Evolutionary conservation across 2,888 invertebrate species (phyloP).

Genomic region (Tachina fera): DNA sequence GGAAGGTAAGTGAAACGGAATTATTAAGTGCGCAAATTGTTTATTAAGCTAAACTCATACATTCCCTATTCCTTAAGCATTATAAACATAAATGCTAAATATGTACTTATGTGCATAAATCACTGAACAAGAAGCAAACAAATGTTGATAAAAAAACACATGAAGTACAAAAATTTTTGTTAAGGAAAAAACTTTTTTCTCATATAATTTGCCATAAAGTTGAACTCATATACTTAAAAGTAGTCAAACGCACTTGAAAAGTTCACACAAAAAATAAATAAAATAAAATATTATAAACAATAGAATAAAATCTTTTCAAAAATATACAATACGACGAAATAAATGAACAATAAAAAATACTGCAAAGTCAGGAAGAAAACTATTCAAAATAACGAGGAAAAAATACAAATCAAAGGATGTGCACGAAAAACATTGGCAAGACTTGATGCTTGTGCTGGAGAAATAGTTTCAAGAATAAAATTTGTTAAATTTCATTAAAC

Average conservation of each 20-base stretch:
- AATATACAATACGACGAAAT: background rate
- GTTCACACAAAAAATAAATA: slow-evolving; percentile 42
- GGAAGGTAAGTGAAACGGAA: slow-evolving; percentile 79
- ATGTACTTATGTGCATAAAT: background rate
- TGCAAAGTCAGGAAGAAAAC: slow-evolving; percentile 18
- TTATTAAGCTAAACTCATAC: slow-evolving; percentile 65
- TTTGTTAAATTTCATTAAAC: too few relatives aligned
- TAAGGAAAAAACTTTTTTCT: background rate
- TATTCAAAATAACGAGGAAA: background rate
- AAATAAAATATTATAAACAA: slow-evolving; percentile 48
- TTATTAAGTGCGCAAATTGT: slow-evolving; percentile 73
- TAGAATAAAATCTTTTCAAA: slow-evolving; percentile 46
- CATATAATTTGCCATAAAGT: slow-evolving; percentile 23
- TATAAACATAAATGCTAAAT: background rate
- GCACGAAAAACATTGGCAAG: background rate
- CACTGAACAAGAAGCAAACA: background rate
- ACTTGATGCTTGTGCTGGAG: background rate
- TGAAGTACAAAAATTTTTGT: slow-evolving; percentile 14
- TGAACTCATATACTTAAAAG: slow-evolving; percentile 36
- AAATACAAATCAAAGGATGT: slow-evolving; percentile 11
- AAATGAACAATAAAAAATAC: slow-evolving; percentile 27
- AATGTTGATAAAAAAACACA: background rate
- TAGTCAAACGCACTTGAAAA: slow-evolving; percentile 71
- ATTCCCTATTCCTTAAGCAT: background rate
- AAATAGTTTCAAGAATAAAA: too few relatives aligned